Percentiles rank a stretch among this genome's conserved stretches.
These are phyloP conservation scores for Hippopotamyrus pictus DNA, from an alignment of 2,797 vertebrate genomes.

Conservation along the genomic window DNA sequence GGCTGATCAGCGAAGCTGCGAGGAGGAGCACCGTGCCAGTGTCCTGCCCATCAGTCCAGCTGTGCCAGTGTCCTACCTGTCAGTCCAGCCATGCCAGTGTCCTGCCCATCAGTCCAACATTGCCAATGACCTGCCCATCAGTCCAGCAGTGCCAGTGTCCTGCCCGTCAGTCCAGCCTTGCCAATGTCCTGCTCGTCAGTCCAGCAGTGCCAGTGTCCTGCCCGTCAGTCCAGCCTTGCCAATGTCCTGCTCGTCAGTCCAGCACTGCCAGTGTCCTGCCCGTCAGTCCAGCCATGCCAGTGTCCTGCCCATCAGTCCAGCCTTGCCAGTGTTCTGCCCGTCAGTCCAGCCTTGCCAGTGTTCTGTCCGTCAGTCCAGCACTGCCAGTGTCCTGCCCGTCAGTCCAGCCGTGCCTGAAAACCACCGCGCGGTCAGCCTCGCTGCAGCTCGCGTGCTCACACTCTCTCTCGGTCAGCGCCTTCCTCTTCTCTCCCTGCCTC, in stretches of 20 bases:
- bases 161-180: no score
- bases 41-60: not conserved
- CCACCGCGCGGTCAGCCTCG: not conserved
- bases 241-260: no score
- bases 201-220: no score
- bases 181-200: no score
- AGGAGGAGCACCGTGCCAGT: not conserved
- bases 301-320: no score
- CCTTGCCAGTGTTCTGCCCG: no score
- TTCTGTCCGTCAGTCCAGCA: not conserved
- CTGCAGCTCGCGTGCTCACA: not conserved
- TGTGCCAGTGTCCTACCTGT: not conserved
- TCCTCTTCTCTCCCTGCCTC: conserved; percentile 22
- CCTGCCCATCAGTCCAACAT: not conserved
- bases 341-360: not conserved
- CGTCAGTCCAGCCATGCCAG: no score
- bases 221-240: no score
- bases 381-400: not conserved
- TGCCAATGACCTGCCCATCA: no score
- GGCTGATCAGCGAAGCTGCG: not conserved
- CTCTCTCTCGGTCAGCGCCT: not conserved
- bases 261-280: no score
- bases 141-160: no score
- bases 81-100: not conserved
- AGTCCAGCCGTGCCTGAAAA: not conserved